These are phyloP conservation scores for Leptocoma aspasia DNA, from an alignment of 2,113 vertebrate species.

Conservation along the genomic window DNA sequence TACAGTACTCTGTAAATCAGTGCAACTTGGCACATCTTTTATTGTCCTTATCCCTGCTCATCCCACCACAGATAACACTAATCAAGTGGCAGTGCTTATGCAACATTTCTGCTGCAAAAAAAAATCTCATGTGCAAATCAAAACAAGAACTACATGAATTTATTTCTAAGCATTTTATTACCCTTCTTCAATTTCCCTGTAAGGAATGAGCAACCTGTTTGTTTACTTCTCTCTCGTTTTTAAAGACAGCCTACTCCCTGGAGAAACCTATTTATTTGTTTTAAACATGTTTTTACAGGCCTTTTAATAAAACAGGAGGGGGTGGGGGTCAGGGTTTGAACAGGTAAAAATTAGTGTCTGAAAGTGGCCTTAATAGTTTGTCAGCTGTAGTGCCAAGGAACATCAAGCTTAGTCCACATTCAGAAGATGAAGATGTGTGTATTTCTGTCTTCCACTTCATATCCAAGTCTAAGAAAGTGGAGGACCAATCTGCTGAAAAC, in stretches of 20 bases:
- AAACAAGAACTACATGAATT: background rate
- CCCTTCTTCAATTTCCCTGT: background rate
- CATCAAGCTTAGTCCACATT: background rate
- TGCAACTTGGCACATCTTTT: background rate
- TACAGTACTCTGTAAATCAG: background rate
- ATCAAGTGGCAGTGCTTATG: background rate
- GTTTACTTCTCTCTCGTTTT: background rate
- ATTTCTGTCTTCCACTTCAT: background rate
- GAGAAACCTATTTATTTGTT: background rate
- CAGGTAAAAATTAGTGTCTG: background rate
- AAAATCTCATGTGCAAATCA: background rate
- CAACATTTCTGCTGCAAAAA: background rate
- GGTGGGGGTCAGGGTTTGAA: accelerated
- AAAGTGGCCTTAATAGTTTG: background rate
- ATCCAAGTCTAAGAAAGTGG: background rate
- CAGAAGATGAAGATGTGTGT: background rate
- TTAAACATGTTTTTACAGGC: background rate
- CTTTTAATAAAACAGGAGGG: background rate
- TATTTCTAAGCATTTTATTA: background rate
- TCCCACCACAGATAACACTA: background rate
- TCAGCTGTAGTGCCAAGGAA: background rate
- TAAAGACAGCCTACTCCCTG: background rate
- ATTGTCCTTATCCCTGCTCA: background rate
- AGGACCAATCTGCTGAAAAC: background rate
- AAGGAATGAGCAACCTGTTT: background rate